These are phyloP conservation scores for Trichoplusia ni DNA, from an alignment of 1,140 invertebrate species.

Conservation along the genomic window DNA sequence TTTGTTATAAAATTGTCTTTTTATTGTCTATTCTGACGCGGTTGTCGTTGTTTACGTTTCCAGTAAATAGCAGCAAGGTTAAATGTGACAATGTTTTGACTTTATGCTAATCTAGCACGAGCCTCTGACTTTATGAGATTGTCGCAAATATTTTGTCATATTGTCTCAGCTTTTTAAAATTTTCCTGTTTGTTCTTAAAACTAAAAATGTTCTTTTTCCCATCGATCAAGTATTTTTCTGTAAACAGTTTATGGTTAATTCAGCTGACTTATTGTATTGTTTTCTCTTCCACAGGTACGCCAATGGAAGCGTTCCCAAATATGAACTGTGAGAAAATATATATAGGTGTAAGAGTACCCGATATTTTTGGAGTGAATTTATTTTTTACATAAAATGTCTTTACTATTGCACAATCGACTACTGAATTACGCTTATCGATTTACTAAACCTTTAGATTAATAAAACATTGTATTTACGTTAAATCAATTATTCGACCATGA, in stretches of 20 bases:
- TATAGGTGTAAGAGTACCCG: slow-evolving; percentile 42
- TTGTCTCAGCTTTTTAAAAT: neutral
- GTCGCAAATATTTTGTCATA: neutral
- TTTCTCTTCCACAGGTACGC: slow-evolving; percentile 52
- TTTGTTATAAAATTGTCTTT: neutral
- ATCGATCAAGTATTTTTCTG: too few relatives aligned
- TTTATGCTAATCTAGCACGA: slow-evolving; percentile 5
- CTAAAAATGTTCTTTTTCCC: too few relatives aligned
- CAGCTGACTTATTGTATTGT: neutral
- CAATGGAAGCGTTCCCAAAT: slow-evolving; percentile 63
- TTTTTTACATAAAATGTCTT: slow-evolving; percentile 42
- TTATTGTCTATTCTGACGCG: neutral
- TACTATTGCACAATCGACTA: slow-evolving; percentile 37
- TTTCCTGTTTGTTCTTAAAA: too few relatives aligned
- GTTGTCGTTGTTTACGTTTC: neutral
- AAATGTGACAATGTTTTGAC: slow-evolving; percentile 23
- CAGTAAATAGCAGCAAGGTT: slow-evolving; percentile 9
- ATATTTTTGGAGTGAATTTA: slow-evolving; percentile 70
- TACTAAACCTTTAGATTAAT: slow-evolving; percentile 23
- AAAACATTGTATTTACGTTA: slow-evolving; percentile 6
- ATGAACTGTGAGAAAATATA: slow-evolving; percentile 38
- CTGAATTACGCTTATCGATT: slow-evolving; percentile 32
- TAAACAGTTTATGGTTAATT: too few relatives aligned
- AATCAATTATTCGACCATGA: neutral
- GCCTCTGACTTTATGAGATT: neutral